Conservation (phyloP, 2,113 vertebrate genomes). For the Ictidomys tridecemlineatus region DNA sequence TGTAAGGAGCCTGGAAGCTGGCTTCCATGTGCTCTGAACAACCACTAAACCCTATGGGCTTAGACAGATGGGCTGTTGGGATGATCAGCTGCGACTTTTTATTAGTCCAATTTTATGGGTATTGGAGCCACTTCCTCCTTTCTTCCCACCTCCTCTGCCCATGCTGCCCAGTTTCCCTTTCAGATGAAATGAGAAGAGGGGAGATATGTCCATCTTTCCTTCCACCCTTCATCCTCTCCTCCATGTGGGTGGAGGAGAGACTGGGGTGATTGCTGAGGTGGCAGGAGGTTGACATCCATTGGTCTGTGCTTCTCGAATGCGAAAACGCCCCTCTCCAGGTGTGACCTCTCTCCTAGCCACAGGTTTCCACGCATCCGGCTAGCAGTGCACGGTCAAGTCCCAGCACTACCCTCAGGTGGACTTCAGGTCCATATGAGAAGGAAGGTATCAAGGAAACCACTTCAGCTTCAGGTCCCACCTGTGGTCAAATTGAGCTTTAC, state of each 20-base stretch:
- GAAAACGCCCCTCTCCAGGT: not conserved
- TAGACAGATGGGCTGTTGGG: no score
- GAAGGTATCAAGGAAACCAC: not conserved
- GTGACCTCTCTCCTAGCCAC: not conserved
- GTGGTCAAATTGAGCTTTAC: not conserved
- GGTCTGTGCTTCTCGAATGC: not conserved
- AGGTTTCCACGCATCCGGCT: not conserved
- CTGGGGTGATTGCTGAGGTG: not conserved
- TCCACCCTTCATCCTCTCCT: not conserved
- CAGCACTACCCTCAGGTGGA: not conserved
- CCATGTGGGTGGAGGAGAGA: not conserved
- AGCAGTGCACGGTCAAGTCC: not conserved
- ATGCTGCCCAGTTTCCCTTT: not conserved
- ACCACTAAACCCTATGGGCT: not conserved
- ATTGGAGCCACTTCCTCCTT: not conserved
- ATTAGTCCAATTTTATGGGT: not conserved
- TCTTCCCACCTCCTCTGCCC: not conserved
- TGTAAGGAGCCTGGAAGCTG: not conserved
- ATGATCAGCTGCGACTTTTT: not conserved
- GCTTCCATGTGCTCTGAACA: not conserved
- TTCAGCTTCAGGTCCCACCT: not conserved
- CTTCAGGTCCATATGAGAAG: not conserved
- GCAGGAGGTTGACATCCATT: not conserved
- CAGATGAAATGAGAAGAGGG: not conserved
- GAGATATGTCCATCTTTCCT: not conserved